phyloP scores from a whole-genome alignment of 2,113 vertebrate species.

The Dasyornis broadbenti region DNA sequence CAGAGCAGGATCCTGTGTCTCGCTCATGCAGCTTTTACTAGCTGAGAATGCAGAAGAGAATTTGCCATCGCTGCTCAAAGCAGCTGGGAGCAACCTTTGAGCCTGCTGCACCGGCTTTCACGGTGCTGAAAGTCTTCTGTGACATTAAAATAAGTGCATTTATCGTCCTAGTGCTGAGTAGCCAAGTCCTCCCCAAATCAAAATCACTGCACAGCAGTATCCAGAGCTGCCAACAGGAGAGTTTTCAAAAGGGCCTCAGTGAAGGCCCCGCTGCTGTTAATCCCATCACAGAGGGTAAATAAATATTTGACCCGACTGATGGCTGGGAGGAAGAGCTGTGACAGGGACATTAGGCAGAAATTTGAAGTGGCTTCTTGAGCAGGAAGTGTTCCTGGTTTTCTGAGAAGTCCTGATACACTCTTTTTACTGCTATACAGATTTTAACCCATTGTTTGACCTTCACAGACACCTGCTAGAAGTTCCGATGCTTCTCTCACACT shows the following conservation, averaged over 20 bases:
- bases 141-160: not conserved
- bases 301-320: not conserved
- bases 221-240: not conserved
- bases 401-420: not conserved
- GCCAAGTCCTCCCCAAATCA: not conserved
- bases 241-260: not conserved
- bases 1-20: not conserved
- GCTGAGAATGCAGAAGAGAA: not conserved
- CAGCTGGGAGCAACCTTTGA: not conserved
- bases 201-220: not conserved
- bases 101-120: accelerated
- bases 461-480: not conserved
- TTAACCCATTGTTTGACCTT: not conserved
- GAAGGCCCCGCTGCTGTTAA: not conserved
- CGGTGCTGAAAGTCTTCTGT: not conserved
- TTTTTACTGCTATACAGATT: not conserved
- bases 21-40: not conserved
- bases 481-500: not conserved
- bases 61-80: not conserved
- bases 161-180: not conserved
- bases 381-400: not conserved
- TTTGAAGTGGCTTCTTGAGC: not conserved
- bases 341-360: not conserved
- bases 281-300: not conserved
- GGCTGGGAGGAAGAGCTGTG: not conserved